phyloP scores from a whole-genome alignment of 1,140 invertebrate genomes.

The Drosophila persimilis region DNA sequence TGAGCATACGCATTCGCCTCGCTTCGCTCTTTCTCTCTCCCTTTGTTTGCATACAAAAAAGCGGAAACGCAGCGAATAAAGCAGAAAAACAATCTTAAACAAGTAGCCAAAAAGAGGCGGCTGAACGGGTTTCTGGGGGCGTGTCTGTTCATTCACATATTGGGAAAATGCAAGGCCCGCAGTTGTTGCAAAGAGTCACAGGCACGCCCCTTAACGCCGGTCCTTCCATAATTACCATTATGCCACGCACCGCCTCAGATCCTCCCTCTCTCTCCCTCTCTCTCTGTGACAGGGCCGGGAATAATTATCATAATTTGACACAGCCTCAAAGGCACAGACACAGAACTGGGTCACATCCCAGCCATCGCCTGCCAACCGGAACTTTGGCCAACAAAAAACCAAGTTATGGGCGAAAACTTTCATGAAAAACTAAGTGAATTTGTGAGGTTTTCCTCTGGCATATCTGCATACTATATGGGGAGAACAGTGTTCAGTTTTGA shows the following conservation, averaged over 20 bases:
- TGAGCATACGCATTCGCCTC: constrained; percentile 43
- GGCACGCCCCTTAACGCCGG: constrained; percentile 15
- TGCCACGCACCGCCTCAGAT: background rate
- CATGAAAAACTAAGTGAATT: constrained; percentile 19
- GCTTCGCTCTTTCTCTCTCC: background rate
- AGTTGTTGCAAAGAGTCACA: constrained; percentile 4
- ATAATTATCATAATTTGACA: constrained; percentile 37
- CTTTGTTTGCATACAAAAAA: constrained; percentile 42
- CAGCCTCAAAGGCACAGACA: background rate
- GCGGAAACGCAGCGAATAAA: constrained; percentile 17
- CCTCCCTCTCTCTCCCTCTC: no score
- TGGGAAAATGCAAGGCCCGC: constrained; percentile 17
- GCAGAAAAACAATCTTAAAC: constrained; percentile 2
- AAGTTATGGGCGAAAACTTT: constrained; percentile 34
- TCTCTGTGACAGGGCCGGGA: background rate
- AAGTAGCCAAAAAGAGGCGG: background rate
- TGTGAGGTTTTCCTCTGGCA: background rate
- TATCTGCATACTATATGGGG: no score
- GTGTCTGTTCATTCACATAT: constrained; percentile 17
- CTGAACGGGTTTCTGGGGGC: constrained; percentile 4
- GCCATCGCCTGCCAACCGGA: background rate
- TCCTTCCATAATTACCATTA: constrained; percentile 6
- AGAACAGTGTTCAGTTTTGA: no score
- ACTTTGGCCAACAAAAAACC: constrained; percentile 17
- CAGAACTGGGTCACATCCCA: constrained; percentile 40